A percentile compares a stretch with the other conserved stretches of the same genome.
Evolutionary conservation across 2,113 vertebrate species (phyloP).

Genomic region (Boleophthalmus pectinirostris): DNA sequence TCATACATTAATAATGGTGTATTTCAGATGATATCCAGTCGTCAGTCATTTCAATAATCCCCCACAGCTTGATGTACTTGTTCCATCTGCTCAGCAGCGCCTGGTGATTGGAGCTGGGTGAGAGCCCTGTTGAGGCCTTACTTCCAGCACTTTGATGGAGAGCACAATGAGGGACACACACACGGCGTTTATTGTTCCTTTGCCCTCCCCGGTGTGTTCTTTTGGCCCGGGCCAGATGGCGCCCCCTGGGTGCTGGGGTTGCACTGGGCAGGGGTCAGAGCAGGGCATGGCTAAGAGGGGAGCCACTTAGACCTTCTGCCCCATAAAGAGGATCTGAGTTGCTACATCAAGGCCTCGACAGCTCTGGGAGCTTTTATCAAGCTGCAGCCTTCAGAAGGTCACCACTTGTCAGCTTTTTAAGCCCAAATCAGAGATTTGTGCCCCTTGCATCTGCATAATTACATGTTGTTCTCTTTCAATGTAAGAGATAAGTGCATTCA

Average conservation of each 20-base stretch:
- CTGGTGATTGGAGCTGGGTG: conserved; percentile 68
- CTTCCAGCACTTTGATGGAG: conserved; percentile 78
- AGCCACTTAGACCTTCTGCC: conserved; percentile 68
- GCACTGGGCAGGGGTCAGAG: conserved; percentile 67
- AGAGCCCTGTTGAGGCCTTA: conserved; percentile 67
- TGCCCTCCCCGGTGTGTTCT: conserved; percentile 57
- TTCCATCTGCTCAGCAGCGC: conserved; percentile 83
- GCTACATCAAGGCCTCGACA: conserved; percentile 65
- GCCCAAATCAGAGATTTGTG: conserved; percentile 39
- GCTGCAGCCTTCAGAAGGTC: conserved; percentile 55
- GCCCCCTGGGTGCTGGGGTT: conserved; percentile 73
- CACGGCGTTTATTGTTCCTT: conserved; percentile 72
- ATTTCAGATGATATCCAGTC: conserved; percentile 82
- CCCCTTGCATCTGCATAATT: conserved; percentile 25
- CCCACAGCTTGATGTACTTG: conserved; percentile 85
- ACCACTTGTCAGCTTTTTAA: conserved; percentile 39
- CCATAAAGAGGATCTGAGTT: conserved; percentile 61
- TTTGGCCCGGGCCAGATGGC: conserved; percentile 77
- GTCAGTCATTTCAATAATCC: conserved; percentile 87
- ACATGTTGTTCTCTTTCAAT: conserved; percentile 31
- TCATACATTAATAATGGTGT: conserved; percentile 84
- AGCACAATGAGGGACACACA: conserved; percentile 74
- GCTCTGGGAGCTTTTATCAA: conserved; percentile 54
- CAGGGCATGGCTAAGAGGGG: conserved; percentile 59
- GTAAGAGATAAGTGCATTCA: conserved; percentile 33